Conservation (phyloP, 1,140 invertebrate species). For the Lasaia peninsularis region DNA sequence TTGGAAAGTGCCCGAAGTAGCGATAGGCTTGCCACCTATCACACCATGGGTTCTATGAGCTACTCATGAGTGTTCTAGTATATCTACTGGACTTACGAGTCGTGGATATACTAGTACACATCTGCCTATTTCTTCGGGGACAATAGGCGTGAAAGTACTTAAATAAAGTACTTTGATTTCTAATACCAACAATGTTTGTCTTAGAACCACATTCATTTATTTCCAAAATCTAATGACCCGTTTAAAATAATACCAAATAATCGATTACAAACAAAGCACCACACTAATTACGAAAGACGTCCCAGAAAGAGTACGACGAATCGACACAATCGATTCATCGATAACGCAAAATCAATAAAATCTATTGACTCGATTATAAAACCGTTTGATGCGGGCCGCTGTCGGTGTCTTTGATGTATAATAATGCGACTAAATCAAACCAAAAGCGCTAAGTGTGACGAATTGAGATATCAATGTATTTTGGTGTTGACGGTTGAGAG, state of each 20-base stretch:
- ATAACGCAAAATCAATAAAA: constrained; percentile 73
- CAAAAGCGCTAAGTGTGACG: constrained; percentile 71
- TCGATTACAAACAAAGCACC: constrained; percentile 42
- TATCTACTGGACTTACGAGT: no score
- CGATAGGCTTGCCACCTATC: no score
- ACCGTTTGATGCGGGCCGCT: constrained; percentile 54
- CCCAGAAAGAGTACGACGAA: constrained; percentile 52
- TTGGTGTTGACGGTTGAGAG: constrained; percentile 44
- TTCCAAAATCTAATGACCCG: neutral
- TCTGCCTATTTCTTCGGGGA: no score
- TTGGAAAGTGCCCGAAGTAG: no score
- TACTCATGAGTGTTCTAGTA: no score
- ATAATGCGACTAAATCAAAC: constrained; percentile 75
- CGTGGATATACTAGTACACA: no score
- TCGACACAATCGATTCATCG: constrained; percentile 39
- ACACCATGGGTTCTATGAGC: no score
- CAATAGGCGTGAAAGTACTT: no score
- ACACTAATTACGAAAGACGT: constrained; percentile 55
- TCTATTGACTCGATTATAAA: constrained; percentile 57
- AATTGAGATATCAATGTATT: constrained; percentile 69
- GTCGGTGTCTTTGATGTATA: constrained; percentile 62
- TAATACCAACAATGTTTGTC: no score
- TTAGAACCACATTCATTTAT: neutral
- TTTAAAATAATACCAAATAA: constrained; percentile 8
- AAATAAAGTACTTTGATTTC: no score